phyloP scores from a whole-genome alignment of 2,113 vertebrate species.

The Pampusana beccarii region DNA sequence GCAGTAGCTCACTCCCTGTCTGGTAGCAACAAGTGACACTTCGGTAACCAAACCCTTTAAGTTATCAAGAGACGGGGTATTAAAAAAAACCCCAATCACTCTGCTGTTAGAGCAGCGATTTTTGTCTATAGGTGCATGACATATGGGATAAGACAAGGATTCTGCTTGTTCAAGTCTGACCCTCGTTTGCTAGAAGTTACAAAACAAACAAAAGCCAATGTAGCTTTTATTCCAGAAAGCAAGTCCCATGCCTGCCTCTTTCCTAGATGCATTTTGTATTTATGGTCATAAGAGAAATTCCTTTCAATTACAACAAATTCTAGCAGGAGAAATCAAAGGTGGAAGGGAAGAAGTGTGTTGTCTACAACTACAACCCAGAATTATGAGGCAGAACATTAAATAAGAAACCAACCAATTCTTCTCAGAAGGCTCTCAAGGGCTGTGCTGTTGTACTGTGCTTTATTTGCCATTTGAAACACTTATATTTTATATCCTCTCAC shows the following conservation, averaged over 20 bases:
- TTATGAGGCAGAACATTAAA: not conserved
- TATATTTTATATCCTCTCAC: not conserved
- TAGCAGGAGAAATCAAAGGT: not conserved
- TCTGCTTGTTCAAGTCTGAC: not conserved
- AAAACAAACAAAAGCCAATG: not conserved
- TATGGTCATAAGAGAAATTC: not conserved
- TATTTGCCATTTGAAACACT: not conserved
- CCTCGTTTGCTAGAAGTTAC: not conserved
- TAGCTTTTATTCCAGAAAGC: not conserved
- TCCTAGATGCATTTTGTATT: not conserved
- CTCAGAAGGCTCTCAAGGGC: not conserved
- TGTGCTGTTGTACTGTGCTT: not conserved
- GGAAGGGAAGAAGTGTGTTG: not conserved
- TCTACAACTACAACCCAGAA: not conserved
- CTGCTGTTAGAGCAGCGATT: not conserved
- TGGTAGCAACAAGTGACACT: not conserved
- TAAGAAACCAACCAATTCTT: not conserved
- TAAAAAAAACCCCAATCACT: not conserved
- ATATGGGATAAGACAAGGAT: not conserved
- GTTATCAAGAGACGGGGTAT: not conserved
- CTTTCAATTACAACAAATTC: not conserved
- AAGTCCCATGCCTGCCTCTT: not conserved
- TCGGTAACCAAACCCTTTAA: not conserved
- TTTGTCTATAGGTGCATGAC: not conserved
- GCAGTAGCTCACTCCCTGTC: not conserved